These are phyloP conservation scores for Macropus fuliginosus DNA, from an alignment of 2,797 vertebrate genomes.

Conservation along the genomic window DNA sequence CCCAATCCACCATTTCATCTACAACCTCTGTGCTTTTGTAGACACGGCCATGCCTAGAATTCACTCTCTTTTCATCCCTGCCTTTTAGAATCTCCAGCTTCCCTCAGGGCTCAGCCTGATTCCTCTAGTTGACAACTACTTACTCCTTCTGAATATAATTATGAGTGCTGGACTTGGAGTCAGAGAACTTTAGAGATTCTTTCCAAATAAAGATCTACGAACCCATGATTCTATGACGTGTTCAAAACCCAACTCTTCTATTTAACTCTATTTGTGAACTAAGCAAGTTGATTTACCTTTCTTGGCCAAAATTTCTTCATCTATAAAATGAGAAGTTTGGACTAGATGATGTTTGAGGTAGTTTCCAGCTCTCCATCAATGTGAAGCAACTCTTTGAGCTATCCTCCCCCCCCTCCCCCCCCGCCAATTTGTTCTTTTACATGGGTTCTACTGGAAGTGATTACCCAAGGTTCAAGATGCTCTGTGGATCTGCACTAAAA, in stretches of 20 bases:
- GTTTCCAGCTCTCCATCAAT: background rate
- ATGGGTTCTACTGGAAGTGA: background rate
- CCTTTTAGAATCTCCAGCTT: background rate
- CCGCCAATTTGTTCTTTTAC: background rate
- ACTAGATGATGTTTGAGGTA: background rate
- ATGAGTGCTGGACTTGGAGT: background rate
- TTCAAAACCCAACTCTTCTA: background rate
- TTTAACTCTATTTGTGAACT: background rate
- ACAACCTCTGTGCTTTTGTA: background rate
- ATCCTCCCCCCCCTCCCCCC: no score
- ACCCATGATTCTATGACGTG: background rate
- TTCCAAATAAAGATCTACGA: background rate
- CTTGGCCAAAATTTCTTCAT: background rate
- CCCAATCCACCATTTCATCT: background rate
- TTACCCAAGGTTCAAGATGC: background rate
- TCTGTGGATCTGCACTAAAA: background rate
- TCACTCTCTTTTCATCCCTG: background rate
- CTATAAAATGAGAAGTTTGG: background rate
- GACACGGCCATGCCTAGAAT: background rate
- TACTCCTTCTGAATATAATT: background rate
- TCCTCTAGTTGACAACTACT: background rate
- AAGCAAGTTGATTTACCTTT: background rate
- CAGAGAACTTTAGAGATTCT: background rate
- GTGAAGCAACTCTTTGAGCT: background rate
- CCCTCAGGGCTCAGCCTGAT: background rate